Base-by-base conservation (phyloP, 2,888 invertebrate genomes). In the Ennomos erosarius region DNA sequence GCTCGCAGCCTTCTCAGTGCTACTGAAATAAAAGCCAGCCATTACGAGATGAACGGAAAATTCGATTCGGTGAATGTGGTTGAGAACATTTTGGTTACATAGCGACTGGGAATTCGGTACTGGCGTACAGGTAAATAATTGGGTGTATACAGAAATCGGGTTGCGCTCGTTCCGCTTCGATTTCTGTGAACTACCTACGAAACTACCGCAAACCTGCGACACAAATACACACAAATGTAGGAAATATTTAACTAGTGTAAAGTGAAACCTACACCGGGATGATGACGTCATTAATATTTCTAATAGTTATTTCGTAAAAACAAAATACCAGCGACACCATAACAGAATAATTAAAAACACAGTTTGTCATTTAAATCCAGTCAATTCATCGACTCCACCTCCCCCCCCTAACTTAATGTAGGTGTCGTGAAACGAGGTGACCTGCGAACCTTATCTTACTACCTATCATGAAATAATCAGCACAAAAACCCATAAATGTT, bases 31-130 rank as follows among this genome's bases (percentile, higher is more conserved):
- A 76, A 80, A 75, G 73, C 79, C 66, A 65, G 62, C 74, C 75
- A 82, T 82, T 81, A 79, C 74, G 71, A 75, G 76, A 80, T 81
- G 74, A 78, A 77, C 73, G 64, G 73, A 78, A 81, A 78, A 78
- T 80, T 73, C 76, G 76, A 76, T 81, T 74, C 73, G 48, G 57
- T 71, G 74, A 77, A 79, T 81, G 78, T 75, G 79, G 77, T 72
- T 69, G 68, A 68, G 75, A 73, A 76, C 75, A 73, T 79, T 82
- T 78, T 81, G 80, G 76, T 79, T 79, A 75, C 76, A 76, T 68
- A 75, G 71, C 70, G 65, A 72, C 60, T 73, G 64, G 69, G 70
- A 75, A 76, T 43, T 70, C 73, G 73, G 69, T 69, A 67, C 65
- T 68, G 64, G 64, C 65, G 60, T 69, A 71, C 73, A 77, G 78